Evolutionary conservation across 2,113 vertebrate species (phyloP), one percentile per base, ranked within the genome.

Genomic region (Elanoides forficatus): DNA sequence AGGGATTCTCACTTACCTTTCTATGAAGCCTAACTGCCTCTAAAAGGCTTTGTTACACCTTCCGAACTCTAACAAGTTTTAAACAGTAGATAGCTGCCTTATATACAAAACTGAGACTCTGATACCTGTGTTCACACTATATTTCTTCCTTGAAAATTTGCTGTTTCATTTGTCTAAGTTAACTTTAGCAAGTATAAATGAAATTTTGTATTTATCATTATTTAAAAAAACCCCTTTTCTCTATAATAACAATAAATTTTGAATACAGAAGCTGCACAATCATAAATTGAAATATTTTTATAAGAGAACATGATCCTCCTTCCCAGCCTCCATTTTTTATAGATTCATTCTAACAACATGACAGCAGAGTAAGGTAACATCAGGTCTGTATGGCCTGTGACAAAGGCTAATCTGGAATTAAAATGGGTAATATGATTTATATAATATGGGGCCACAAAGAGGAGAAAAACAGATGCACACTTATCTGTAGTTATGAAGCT

Each of bases 371-470:
- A 81, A 71, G 27, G 22, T 11, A 65, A 79, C 48, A 80, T 45
- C 32, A 91, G 40, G 38, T 70, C 38, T 40, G 7, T 17, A 34
- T 8, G 10, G 52, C 27, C 36, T 90, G 36, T 43, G 30, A 62
- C 36, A 89, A 88, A 81, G 58, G 86, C 71, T 93, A 85, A 89
- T 62, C 62, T 55, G 63, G 79, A 87, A 95, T 94, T 80, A 86
- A 89, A 85, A 81, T 23, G 45, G 81, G 87, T 87, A 81, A 40
- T 80, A 72, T 23, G 72, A 86, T 19, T 94, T 95, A 45, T 6
- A 52, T 87, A 88, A 66, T 13, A 68, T 4, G 27, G 14, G 29
- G 26, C 48, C 42, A 2, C 45, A 34, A 53, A 60, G 66, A 68
- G 38, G 40, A 88, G 36, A 88, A 86, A 81, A 86, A 3, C 47